These are phyloP conservation scores for Cyclophora albipunctata DNA, from an alignment of 2,888 invertebrate species.

Conservation along the genomic window DNA sequence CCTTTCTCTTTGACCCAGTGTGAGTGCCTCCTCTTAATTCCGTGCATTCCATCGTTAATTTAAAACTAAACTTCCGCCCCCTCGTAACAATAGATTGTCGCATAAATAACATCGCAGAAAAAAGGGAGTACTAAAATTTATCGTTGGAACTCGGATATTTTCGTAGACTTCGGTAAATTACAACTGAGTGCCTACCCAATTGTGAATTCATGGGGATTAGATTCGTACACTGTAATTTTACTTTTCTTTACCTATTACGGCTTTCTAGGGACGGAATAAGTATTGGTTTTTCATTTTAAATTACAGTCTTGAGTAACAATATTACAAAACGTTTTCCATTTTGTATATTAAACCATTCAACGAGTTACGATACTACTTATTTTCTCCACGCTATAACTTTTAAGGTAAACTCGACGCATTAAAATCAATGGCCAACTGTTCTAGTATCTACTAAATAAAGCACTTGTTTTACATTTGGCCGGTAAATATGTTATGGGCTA, in stretches of 20 bases:
- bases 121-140: conserved; percentile 37
- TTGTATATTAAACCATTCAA: too few species aligned
- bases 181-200: conserved; percentile 20
- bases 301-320: too few species aligned
- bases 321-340: too few species aligned
- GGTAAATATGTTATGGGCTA: too few species aligned
- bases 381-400: too few species aligned
- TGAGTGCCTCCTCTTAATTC: conserved; percentile 32
- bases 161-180: conserved; percentile 14
- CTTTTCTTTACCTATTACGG: conserved; percentile 10
- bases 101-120: conserved; percentile 57
- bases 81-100: conserved; percentile 50
- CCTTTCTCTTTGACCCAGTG: conserved; percentile 19
- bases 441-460: too few species aligned
- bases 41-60: conserved; percentile 57
- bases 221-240: conserved; percentile 24
- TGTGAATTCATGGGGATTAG: conserved; percentile 40
- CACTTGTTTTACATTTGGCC: too few species aligned
- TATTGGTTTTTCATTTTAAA: too few species aligned
- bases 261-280: too few species aligned
- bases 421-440: too few species aligned
- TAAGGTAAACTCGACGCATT: too few species aligned
- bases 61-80: conserved; percentile 52
- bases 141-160: conserved; percentile 21
- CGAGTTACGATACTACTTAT: too few species aligned